phyloP scores from a whole-genome alignment of 1,140 invertebrate genomes.

The Agrilus planipennis region DNA sequence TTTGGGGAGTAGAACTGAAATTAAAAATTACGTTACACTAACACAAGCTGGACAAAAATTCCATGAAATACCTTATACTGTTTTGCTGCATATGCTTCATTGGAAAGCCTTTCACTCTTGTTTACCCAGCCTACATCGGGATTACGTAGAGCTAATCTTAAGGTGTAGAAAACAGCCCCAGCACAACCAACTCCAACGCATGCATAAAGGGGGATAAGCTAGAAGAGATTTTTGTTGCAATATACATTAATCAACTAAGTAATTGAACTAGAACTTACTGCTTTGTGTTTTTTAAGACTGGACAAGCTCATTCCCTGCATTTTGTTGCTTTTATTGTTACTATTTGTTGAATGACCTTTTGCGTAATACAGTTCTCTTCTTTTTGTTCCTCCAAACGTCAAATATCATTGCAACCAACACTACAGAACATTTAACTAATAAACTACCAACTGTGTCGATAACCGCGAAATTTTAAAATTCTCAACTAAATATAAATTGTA shows the following conservation, averaged over 20 bases:
- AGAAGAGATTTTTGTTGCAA: constrained; percentile 13
- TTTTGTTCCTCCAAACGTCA: too few relatives aligned
- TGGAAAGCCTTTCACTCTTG: constrained; percentile 60
- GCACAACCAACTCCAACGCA: constrained; percentile 50
- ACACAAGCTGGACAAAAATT: constrained; percentile 5
- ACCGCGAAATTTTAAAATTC: too few relatives aligned
- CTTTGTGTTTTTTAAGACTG: constrained; percentile 48
- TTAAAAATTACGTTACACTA: constrained; percentile 3
- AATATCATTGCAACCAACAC: too few relatives aligned
- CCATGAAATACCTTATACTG: constrained; percentile 60
- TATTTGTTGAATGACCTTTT: too few relatives aligned
- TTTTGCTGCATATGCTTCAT: constrained; percentile 64
- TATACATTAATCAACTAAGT: constrained; percentile 7
- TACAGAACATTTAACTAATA: too few relatives aligned
- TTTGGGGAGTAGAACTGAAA: constrained; percentile 55
- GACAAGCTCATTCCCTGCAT: constrained; percentile 42
- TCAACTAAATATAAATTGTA: too few relatives aligned
- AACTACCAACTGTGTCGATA: too few relatives aligned
- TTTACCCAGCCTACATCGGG: constrained; percentile 72
- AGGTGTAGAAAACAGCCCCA: constrained; percentile 48
- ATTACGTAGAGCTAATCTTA: constrained; percentile 54
- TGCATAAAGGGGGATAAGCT: constrained; percentile 71
- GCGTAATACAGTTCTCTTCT: too few relatives aligned
- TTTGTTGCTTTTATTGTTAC: too few relatives aligned
- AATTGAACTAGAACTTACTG: constrained; percentile 37